These are phyloP conservation scores for Mythimna vitellina DNA, from an alignment of 2,888 invertebrate species.

Conservation along the genomic window DNA sequence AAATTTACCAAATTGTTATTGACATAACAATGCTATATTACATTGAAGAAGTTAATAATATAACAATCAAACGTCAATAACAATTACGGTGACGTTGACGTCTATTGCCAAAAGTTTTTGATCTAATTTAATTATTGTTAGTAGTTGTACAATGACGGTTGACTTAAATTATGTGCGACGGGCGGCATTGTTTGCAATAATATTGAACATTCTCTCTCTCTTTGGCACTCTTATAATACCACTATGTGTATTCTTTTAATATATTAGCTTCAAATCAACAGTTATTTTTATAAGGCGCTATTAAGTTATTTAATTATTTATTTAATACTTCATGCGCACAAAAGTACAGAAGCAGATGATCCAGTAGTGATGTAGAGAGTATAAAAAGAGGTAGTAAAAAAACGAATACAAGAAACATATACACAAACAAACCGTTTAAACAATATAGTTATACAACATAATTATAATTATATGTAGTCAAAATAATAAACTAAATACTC, in stretches of 20 bases:
- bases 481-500: too few species aligned
- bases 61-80: constrained; percentile 82
- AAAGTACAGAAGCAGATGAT: too few species aligned
- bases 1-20: constrained; percentile 47
- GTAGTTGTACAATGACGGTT: constrained; percentile 69
- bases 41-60: constrained; percentile 63
- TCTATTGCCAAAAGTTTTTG: constrained; percentile 72
- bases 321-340: too few species aligned
- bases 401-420: too few species aligned
- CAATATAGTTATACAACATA: too few species aligned
- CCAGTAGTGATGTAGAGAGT: too few species aligned
- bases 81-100: constrained; percentile 75
- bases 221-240: background rate
- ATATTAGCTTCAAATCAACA: background rate
- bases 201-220: background rate
- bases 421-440: too few species aligned
- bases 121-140: constrained; percentile 80
- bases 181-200: constrained; percentile 7
- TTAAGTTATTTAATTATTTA: background rate
- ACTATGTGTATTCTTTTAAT: background rate
- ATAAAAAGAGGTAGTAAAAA: too few species aligned
- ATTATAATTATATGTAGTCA: too few species aligned
- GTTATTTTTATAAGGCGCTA: background rate
- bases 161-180: constrained; percentile 43
- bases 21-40: constrained; percentile 47